Evolutionary conservation across 2,888 invertebrate genomes (phyloP).

Genomic region (Cryptophagus acutangulus): DNA sequence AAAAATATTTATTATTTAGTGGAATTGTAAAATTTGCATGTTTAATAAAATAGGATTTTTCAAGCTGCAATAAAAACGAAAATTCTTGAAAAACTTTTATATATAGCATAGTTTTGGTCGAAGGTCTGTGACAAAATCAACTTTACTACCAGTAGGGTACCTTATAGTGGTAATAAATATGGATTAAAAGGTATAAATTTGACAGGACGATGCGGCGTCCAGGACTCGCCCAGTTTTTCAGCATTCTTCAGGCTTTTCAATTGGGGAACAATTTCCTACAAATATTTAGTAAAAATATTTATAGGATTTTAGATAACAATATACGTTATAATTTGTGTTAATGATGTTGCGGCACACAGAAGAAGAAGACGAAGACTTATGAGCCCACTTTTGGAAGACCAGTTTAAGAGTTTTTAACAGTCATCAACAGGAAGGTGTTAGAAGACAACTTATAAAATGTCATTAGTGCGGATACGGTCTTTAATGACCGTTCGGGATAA

Average conservation of each 20-base stretch:
- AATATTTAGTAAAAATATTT: background rate
- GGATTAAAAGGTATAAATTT: background rate
- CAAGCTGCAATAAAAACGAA: too few species aligned
- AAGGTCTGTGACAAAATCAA: constrained; percentile 1
- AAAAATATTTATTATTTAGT: too few species aligned
- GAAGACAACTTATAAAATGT: constrained; percentile 1
- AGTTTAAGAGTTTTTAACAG: too few species aligned
- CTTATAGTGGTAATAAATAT: constrained; percentile 1
- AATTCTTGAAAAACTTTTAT: too few species aligned
- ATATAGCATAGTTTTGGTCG: too few species aligned
- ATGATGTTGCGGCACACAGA: background rate
- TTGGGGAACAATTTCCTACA: background rate
- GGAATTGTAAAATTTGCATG: too few species aligned
- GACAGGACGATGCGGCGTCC: background rate
- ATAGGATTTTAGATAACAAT: background rate
- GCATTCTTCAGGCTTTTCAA: background rate
- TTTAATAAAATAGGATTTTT: too few species aligned
- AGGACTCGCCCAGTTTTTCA: constrained; percentile 2
- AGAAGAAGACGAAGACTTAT: background rate
- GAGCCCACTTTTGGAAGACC: background rate
- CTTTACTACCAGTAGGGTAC: background rate
- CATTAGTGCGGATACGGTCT: constrained; percentile 2
- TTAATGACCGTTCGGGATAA: constrained; percentile 1
- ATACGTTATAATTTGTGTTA: background rate
- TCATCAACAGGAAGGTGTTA: constrained; percentile 1